phyloP scores from a whole-genome alignment of 1,140 invertebrate genomes.

The Planococcus citri region DNA sequence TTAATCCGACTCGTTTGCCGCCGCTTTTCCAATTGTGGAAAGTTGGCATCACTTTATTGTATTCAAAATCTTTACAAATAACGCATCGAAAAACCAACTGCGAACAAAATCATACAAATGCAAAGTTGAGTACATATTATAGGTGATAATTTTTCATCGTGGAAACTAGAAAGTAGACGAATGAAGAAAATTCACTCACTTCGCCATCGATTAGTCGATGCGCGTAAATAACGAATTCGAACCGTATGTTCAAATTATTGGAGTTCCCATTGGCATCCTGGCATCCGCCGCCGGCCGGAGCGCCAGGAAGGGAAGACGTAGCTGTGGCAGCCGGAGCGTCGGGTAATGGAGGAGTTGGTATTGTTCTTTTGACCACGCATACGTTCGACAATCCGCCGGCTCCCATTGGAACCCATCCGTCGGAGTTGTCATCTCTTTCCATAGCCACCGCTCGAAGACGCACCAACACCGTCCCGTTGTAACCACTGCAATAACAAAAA shows the following conservation, averaged over 20 bases:
- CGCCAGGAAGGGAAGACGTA: constrained; percentile 29
- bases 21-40: constrained; percentile 96
- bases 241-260: constrained; percentile 34
- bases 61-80: constrained; percentile 90
- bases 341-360: constrained; percentile 34
- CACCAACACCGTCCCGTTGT: constrained; percentile 77
- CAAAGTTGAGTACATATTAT: constrained; percentile 22
- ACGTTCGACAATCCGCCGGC: constrained; percentile 87
- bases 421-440: constrained; percentile 91
- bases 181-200: too few species aligned
- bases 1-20: constrained; percentile 86
- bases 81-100: constrained; percentile 88
- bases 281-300: constrained; percentile 27
- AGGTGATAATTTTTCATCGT: not conserved
- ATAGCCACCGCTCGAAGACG: constrained; percentile 95
- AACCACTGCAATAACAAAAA: constrained; percentile 33
- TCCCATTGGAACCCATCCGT: constrained; percentile 87
- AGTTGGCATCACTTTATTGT: constrained; percentile 95
- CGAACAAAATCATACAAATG: constrained; percentile 29
- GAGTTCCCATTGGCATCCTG: constrained; percentile 25
- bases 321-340: constrained; percentile 8
- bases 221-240: constrained; percentile 83
- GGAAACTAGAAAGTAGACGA: not conserved
- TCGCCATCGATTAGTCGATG: constrained; percentile 81
- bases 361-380: constrained; percentile 61